These are phyloP conservation scores for Enteromius unitaeniatus DNA, from an alignment of 2,797 vertebrate species.

Conservation along the genomic window DNA sequence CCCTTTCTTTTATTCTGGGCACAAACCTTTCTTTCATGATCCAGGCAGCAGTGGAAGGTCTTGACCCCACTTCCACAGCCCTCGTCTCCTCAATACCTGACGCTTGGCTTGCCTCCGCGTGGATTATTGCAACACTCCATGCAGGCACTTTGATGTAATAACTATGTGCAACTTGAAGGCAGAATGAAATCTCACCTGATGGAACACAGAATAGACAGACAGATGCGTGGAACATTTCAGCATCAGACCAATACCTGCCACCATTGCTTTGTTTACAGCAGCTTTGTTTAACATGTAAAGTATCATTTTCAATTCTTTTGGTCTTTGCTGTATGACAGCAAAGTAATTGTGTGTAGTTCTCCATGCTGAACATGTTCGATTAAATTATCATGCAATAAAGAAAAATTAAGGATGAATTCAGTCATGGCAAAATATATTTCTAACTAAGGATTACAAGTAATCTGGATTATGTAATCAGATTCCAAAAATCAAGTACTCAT, in stretches of 20 bases:
- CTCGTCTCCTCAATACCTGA: constrained; percentile 70
- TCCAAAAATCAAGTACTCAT: neutral
- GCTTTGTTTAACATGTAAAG: neutral
- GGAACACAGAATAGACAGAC: constrained; percentile 65
- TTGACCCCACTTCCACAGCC: constrained; percentile 76
- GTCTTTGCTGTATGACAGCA: neutral
- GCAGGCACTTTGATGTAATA: constrained; percentile 77
- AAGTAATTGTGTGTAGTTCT: neutral
- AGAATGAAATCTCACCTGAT: constrained; percentile 68
- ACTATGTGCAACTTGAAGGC: constrained; percentile 71
- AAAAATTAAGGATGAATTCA: neutral
- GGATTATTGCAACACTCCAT: constrained; percentile 76
- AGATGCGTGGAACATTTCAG: constrained; percentile 59
- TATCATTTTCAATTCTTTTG: neutral
- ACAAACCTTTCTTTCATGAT: constrained; percentile 78
- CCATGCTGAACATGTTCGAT: neutral
- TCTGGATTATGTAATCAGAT: neutral
- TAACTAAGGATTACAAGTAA: neutral
- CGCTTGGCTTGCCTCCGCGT: constrained; percentile 58
- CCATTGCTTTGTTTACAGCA: constrained; percentile 34
- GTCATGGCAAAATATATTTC: neutral
- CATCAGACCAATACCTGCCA: constrained; percentile 30
- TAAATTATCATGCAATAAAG: neutral
- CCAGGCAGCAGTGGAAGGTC: constrained; percentile 72
- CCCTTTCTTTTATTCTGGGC: constrained; percentile 70